These are phyloP conservation scores for Enteromius mattozi DNA, from an alignment of 2,797 vertebrate species.

Conservation along the genomic window DNA sequence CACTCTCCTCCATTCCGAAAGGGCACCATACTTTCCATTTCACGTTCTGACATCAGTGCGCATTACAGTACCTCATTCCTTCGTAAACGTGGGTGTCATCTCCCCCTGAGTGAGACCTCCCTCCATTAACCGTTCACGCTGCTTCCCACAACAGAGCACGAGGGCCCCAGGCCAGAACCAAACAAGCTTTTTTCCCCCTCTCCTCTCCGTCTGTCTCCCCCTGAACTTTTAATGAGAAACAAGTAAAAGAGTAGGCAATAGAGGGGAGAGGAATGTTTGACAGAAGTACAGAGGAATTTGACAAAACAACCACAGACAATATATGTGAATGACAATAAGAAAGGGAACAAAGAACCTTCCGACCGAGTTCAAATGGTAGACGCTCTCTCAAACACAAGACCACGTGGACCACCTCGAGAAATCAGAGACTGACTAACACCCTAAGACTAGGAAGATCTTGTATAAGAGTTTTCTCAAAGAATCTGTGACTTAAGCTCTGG, in stretches of 20 bases:
- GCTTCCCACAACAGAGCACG: conserved; percentile 73
- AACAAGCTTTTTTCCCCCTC: conserved; percentile 65
- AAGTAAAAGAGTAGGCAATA: conserved; percentile 37
- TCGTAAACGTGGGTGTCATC: conserved; percentile 70
- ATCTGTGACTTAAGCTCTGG: conserved; percentile 32
- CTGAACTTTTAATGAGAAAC: conserved; percentile 75
- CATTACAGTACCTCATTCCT: conserved; percentile 31
- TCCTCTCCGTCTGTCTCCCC: conserved; percentile 46
- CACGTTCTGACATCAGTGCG: conserved; percentile 62
- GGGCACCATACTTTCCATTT: conserved; percentile 58
- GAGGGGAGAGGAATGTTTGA: conserved; percentile 67
- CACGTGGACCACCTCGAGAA: conserved; percentile 27
- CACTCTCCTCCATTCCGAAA: conserved; percentile 62
- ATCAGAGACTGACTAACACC: conserved; percentile 12
- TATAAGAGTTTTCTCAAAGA: conserved; percentile 43
- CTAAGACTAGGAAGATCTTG: neutral
- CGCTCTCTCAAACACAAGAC: neutral
- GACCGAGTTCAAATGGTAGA: conserved; percentile 14
- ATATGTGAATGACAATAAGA: conserved; percentile 68
- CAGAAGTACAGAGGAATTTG: conserved; percentile 70
- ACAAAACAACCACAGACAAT: conserved; percentile 73
- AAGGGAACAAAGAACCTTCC: conserved; percentile 52
- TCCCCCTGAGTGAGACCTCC: conserved; percentile 73
- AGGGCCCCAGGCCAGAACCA: conserved; percentile 66
- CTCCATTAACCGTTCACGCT: conserved; percentile 66